These are phyloP conservation scores for Dicyrtomina minuta DNA, from an alignment of 2,888 invertebrate species.

Conservation along the genomic window DNA sequence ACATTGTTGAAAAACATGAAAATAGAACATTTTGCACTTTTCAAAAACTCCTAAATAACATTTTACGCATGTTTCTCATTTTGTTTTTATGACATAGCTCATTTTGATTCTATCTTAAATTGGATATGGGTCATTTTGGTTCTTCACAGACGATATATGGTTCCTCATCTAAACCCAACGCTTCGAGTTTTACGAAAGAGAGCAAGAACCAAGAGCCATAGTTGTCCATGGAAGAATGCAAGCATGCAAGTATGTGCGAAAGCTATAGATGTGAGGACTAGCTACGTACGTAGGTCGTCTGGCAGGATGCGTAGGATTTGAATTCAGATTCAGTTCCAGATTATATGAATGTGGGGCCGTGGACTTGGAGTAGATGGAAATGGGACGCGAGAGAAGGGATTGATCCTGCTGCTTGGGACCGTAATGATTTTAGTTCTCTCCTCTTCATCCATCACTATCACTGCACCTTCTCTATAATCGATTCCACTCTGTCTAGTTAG, in stretches of 20 bases:
- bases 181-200: too few species aligned
- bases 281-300: not conserved
- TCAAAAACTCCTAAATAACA: too few species aligned
- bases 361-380: not conserved
- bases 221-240: not conserved
- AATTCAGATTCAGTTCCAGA: not conserved
- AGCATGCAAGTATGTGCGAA: not conserved
- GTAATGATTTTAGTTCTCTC: constrained; percentile 31
- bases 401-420: constrained; percentile 27
- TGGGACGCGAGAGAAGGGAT: constrained; percentile 20
- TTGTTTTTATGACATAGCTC: too few species aligned
- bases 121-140: too few species aligned
- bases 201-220: not conserved
- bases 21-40: too few species aligned
- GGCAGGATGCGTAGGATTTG: not conserved
- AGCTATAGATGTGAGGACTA: not conserved
- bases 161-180: too few species aligned
- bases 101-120: too few species aligned
- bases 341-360: not conserved
- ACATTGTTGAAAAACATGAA: too few species aligned
- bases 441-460: constrained; percentile 34
- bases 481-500: constrained; percentile 5
- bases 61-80: too few species aligned
- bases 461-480: constrained; percentile 25
- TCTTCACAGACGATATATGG: too few species aligned